Conservation (phyloP, 2,888 invertebrate species). For the Campoplex nolae region DNA sequence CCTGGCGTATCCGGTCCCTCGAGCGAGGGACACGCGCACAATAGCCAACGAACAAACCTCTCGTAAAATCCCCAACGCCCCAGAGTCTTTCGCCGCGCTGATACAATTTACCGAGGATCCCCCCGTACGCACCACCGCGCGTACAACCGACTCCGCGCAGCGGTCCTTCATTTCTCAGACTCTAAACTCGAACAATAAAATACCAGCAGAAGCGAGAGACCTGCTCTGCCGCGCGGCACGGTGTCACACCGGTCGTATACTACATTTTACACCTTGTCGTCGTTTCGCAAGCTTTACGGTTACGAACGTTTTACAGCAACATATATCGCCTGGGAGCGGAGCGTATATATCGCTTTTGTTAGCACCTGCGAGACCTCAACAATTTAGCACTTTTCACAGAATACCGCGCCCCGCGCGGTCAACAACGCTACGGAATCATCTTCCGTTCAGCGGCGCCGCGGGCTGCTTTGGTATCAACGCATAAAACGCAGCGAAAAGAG, state of each 20-base stretch:
- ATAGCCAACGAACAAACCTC: constrained; percentile 2
- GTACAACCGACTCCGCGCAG: constrained; percentile 1
- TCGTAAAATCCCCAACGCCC: constrained; percentile 1
- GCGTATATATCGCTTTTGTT: background rate
- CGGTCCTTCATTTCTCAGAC: constrained; percentile 53
- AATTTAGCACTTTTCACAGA: background rate
- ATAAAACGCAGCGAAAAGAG: background rate
- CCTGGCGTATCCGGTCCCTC: constrained; percentile 34
- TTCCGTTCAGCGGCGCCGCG: background rate
- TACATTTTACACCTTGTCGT: background rate
- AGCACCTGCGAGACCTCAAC: background rate
- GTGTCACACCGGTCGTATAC: background rate
- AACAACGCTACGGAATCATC: background rate
- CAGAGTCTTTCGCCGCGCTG: background rate
- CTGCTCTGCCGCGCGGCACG: background rate
- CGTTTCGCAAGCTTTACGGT: constrained; percentile 9
- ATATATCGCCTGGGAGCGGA: no score
- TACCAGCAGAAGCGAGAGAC: background rate
- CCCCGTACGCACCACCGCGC: background rate
- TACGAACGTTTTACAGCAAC: background rate
- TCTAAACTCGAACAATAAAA: constrained; percentile 43
- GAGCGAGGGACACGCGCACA: constrained; percentile 10
- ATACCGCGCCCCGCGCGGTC: background rate
- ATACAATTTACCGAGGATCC: constrained; percentile 59
- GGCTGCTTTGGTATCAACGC: background rate